phyloP scores from a whole-genome alignment of 2,888 invertebrate genomes.

The Pristionchus mayeri region DNA sequence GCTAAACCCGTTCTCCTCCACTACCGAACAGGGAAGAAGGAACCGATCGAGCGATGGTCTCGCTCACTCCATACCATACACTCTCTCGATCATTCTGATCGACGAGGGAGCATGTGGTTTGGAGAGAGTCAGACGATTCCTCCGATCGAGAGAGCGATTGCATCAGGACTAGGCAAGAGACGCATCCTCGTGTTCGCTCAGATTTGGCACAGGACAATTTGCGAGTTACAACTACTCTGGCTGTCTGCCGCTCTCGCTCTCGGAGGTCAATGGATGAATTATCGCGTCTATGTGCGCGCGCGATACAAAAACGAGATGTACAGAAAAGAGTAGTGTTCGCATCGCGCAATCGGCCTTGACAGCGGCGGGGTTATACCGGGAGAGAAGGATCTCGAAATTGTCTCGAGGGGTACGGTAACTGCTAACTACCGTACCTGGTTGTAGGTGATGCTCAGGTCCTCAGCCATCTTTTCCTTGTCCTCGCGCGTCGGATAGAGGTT shows the following conservation, averaged over 20 bases:
- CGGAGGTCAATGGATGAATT: conserved; percentile 14
- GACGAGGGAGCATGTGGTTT: too few species aligned
- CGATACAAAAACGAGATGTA: conserved; percentile 18
- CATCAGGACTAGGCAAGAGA: not conserved
- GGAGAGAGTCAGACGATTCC: not conserved
- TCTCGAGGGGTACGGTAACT: not conserved
- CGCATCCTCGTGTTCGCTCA: not conserved
- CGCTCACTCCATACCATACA: too few species aligned
- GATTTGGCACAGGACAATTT: not conserved
- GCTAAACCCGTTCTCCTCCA: conserved; percentile 18
- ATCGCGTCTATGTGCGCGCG: conserved; percentile 4
- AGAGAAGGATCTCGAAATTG: conserved; percentile 15
- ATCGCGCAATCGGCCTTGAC: not conserved
- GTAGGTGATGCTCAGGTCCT: conserved; percentile 54
- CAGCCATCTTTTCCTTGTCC: conserved; percentile 58
- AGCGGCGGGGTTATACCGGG: not conserved
- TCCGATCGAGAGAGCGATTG: not conserved
- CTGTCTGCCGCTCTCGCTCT: conserved; percentile 24
- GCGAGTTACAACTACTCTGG: not conserved
- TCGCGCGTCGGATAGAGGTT: conserved; percentile 60
- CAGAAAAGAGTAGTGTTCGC: conserved; percentile 4
- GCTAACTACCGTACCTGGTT: conserved; percentile 52
- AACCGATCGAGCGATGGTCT: too few species aligned
- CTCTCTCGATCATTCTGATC: too few species aligned
- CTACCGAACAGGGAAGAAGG: not conserved